Conservation (phyloP, 92 coral and sea anemone genomes). For the Epizoanthus rinbou region DNA sequence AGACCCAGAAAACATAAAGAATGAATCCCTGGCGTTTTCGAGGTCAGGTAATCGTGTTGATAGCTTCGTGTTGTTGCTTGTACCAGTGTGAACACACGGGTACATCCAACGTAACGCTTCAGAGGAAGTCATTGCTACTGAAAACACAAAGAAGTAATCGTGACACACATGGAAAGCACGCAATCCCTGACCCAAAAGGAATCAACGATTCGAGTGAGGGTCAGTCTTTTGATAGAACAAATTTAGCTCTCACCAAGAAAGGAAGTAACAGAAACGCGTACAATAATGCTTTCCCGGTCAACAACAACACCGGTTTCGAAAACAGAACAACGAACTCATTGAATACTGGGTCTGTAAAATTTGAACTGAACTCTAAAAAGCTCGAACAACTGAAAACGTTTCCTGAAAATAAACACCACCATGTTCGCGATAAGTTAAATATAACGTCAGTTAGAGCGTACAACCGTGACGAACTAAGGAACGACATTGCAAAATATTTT, state of each 20-base stretch:
- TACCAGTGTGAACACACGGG: not conserved
- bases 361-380: not conserved
- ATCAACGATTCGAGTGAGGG: not conserved
- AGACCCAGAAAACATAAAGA: not conserved
- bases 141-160: not conserved
- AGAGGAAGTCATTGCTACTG: not conserved
- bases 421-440: not conserved
- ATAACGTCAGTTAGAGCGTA: not conserved
- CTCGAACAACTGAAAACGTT: not conserved
- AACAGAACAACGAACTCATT: not conserved
- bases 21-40: constrained; percentile 1
- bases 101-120: not conserved
- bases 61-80: not conserved
- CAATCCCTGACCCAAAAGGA: not conserved
- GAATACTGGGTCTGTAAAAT: not conserved
- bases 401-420: not conserved
- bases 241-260: not conserved
- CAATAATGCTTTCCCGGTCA: not conserved
- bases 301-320: not conserved
- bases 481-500: not conserved
- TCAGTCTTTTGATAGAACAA: not conserved
- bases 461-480: not conserved
- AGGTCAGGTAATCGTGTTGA: not conserved
- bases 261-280: not conserved
- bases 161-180: not conserved